These are phyloP conservation scores for Coronaproctus castanopsis DNA, from an alignment of 2,888 invertebrate genomes.

Conservation along the genomic window DNA sequence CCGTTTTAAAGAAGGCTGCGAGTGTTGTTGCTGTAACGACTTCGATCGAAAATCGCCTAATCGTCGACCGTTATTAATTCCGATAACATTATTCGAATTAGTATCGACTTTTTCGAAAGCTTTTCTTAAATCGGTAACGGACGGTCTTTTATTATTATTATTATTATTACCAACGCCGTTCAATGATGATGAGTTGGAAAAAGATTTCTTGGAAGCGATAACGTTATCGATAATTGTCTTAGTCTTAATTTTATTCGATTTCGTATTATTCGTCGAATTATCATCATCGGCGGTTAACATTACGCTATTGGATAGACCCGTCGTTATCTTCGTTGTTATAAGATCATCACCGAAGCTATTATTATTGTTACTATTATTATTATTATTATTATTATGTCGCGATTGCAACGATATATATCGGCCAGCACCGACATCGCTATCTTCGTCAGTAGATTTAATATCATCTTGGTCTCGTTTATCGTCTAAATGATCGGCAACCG, in stretches of 20 bases:
- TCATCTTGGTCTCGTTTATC: neutral
- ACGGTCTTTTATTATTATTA: slow-evolving; percentile 17
- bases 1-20: slow-evolving; percentile 2
- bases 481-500: neutral
- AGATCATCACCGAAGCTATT: neutral
- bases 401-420: neutral
- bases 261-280: neutral
- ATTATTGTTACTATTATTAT: neutral
- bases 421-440: too few relatives aligned
- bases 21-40: neutral
- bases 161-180: slow-evolving; percentile 4
- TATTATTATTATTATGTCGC: neutral
- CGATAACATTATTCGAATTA: neutral
- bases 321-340: neutral
- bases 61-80: neutral
- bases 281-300: neutral
- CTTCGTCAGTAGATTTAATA: neutral
- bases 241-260: neutral
- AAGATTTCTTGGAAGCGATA: neutral
- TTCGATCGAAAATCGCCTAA: slow-evolving; percentile 10
- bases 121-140: slow-evolving; percentile 36
- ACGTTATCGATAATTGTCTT: neutral
- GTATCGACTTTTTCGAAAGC: slow-evolving; percentile 33
- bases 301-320: too few relatives aligned
- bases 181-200: neutral